Evolutionary conservation across 2,888 invertebrate species (phyloP), one percentile per base, ranked within the genome.

Genomic region (Ischnura elegans): DNA sequence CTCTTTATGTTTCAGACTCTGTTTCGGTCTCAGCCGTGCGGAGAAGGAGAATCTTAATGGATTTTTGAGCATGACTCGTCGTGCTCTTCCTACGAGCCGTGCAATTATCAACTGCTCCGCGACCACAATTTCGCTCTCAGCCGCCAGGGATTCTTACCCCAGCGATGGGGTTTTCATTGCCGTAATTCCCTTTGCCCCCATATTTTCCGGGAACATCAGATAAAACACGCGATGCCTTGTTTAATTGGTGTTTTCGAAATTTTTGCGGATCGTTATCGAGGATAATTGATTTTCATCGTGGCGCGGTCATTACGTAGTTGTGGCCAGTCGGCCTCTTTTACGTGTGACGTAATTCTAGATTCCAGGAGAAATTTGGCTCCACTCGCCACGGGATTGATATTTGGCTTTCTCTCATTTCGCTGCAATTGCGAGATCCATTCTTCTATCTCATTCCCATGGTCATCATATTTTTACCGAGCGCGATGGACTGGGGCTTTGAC

Each of bases 221-320:
- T 8, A 13, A 76, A 61, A 76, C 29, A 76, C 76, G 76, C 25
- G 76, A 76, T 21, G 76, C 36, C 25, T 76, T 76, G 36, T 76
- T 76, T 76, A 76, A 76, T 36, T 76, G 29, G 76, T 36, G 25
- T 76, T 36, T 36, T 76, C 76, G 13, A 36, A 76, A 76, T 13
- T 76, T 36, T 76, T 76, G 36, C 10, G 76, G 76, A 76, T 76
- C 29, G 76, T 76, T 76, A 76, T 76, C 66, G 19, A 76, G 76
- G 76, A 36, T 29, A 61, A 61, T 61, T 21, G 61, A 61, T 61
- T 61, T 61, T 13, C 29, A 76, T 76, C 36, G 29, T 76, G 76
- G 76, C 10, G 76, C 29, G 16, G 76, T 25, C 25, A 16, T 36
- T 76, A 36, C 76, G 10, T 76, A 16, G 61, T 25, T n/a, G 0